Evolutionary conservation across 2,113 vertebrate species (phyloP).

Genomic region (Pao palembangensis): DNA sequence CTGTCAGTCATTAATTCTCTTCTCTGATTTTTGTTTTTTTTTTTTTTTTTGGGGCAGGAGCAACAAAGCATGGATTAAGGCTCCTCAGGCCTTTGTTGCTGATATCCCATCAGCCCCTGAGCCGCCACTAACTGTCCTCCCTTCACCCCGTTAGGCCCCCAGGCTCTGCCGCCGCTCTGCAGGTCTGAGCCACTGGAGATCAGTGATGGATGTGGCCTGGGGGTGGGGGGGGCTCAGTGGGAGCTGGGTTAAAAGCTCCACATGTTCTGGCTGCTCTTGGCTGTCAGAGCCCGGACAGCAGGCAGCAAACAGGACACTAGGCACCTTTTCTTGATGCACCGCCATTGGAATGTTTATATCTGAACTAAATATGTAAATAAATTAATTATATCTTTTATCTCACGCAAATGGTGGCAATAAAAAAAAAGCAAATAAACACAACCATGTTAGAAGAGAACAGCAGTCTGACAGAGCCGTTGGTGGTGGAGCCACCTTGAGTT

Average conservation of each 20-base stretch:
- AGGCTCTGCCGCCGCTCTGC: slow-evolving; percentile 27
- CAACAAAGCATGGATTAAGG: neutral
- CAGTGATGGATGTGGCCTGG: slow-evolving; percentile 48
- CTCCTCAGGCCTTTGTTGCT: slow-evolving; percentile 1
- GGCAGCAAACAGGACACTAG: neutral
- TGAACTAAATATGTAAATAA: neutral
- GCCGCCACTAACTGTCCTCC: slow-evolving; percentile 26
- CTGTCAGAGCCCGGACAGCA: slow-evolving; percentile 1
- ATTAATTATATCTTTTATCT: neutral
- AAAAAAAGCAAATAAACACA: no score
- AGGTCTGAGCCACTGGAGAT: slow-evolving; percentile 44
- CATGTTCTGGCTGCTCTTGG: slow-evolving; percentile 12
- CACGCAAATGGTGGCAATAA: neutral
- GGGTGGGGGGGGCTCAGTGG: slow-evolving; percentile 12
- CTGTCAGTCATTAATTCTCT: slow-evolving; percentile 2
- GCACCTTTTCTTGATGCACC: neutral
- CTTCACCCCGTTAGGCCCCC: slow-evolving; percentile 30
- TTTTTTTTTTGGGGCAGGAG: no score
- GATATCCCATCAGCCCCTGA: slow-evolving; percentile 2
- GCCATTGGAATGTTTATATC: neutral
- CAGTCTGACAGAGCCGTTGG: slow-evolving; percentile 40
- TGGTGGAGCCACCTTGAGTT: slow-evolving; percentile 46
- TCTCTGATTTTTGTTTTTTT: neutral
- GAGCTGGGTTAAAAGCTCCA: slow-evolving; percentile 25
- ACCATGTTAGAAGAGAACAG: no score